Evolutionary conservation across 1,140 invertebrate genomes (phyloP).

Genomic region (Drosophila persimilis): DNA sequence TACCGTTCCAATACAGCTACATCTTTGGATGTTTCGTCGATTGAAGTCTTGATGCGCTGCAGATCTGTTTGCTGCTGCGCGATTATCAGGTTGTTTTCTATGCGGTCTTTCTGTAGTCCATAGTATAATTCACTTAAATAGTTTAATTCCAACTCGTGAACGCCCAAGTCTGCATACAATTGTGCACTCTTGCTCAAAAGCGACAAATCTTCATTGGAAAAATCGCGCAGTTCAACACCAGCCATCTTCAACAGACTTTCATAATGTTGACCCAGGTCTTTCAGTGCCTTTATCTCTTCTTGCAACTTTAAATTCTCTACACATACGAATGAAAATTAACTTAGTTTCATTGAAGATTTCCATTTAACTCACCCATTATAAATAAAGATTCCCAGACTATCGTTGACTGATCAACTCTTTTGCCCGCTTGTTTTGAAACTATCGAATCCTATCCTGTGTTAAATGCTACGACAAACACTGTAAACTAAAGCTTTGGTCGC

Average conservation of each 20-base stretch:
- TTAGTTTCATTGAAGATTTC: not conserved
- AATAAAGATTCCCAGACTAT: not conserved
- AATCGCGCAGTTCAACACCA: constrained; percentile 58
- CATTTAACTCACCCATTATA: constrained; percentile 26
- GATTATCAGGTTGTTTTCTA: constrained; percentile 50
- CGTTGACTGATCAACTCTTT: not conserved
- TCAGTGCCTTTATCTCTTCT: constrained; percentile 47
- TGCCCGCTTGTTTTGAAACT: not conserved
- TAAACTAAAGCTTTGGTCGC: too few relatives aligned
- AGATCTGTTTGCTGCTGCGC: constrained; percentile 38
- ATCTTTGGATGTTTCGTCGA: constrained; percentile 30
- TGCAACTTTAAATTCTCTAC: constrained; percentile 49
- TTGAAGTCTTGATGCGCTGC: constrained; percentile 18
- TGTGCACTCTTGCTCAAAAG: constrained; percentile 57
- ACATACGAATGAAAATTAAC: not conserved
- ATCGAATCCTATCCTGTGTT: not conserved
- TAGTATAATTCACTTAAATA: constrained; percentile 60
- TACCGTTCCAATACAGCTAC: constrained; percentile 58
- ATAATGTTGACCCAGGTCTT: constrained; percentile 37
- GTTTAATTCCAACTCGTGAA: constrained; percentile 54
- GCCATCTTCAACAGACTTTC: constrained; percentile 60
- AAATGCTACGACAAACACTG: too few relatives aligned
- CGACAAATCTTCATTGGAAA: constrained; percentile 56
- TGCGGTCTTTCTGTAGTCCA: constrained; percentile 49
- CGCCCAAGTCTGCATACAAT: constrained; percentile 37